Evolutionary conservation across 2,888 invertebrate genomes (phyloP).

Genomic region (Mythimna impura): DNA sequence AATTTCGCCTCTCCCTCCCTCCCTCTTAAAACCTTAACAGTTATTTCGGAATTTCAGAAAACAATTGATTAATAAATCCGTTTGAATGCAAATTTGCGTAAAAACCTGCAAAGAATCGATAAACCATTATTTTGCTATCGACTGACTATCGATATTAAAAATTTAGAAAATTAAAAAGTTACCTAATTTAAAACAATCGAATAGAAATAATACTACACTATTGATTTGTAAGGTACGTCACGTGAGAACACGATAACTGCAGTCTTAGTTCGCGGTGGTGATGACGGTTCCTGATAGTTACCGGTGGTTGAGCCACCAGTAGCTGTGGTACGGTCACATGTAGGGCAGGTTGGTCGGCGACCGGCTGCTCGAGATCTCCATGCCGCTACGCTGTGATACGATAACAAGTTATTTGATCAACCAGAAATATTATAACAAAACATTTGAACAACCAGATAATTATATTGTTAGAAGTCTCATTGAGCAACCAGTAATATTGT

Average conservation of each 20-base stretch:
- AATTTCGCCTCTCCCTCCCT: background rate
- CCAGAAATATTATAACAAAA: background rate
- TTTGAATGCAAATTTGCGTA: background rate
- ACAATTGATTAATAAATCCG: background rate
- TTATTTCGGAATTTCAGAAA: background rate
- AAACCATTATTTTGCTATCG: conserved; percentile 30
- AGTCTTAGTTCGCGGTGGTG: conserved; percentile 47
- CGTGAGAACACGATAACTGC: conserved; percentile 38
- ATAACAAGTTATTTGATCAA: background rate
- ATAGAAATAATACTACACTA: conserved; percentile 30
- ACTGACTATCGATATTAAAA: conserved; percentile 18
- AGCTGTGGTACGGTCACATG: conserved; percentile 85
- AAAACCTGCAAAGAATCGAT: conserved; percentile 7
- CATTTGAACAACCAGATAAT: background rate
- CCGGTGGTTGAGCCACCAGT: conserved; percentile 77
- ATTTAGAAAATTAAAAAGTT: conserved; percentile 2
- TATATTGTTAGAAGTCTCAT: background rate
- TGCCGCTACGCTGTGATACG: conserved; percentile 68
- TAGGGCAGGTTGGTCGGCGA: conserved; percentile 84
- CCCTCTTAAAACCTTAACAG: too few relatives aligned
- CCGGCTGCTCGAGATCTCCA: conserved; percentile 68
- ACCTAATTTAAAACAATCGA: conserved; percentile 10
- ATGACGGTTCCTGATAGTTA: conserved; percentile 44
- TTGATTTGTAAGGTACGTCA: conserved; percentile 37
- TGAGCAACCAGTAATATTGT: background rate